Evolutionary conservation across 2,113 vertebrate genomes (phyloP).

Genomic region (Anthoscopus minutus): DNA sequence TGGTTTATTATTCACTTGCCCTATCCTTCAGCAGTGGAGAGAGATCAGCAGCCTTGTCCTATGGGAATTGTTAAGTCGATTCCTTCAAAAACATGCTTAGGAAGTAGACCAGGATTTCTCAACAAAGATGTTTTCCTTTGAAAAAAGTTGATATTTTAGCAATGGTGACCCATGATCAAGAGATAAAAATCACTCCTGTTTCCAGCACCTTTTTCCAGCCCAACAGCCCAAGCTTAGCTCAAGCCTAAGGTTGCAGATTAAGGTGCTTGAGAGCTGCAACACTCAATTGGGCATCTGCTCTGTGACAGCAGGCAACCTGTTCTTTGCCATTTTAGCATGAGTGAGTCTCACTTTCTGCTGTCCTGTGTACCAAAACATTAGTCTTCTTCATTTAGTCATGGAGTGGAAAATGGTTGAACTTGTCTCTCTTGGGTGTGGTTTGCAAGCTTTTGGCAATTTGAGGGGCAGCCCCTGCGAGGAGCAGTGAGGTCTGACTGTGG

Average conservation of each 20-base stretch:
- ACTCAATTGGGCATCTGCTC: not conserved
- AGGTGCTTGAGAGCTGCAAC: not conserved
- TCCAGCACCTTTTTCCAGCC: not conserved
- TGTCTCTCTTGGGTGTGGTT: not conserved
- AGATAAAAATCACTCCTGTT: not conserved
- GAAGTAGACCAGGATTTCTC: not conserved
- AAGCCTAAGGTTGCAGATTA: not conserved
- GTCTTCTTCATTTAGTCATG: not conserved
- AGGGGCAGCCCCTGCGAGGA: not conserved
- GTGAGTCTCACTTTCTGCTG: not conserved
- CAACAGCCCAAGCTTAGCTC: too few species aligned
- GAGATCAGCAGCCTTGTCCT: not conserved
- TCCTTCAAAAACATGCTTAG: not conserved
- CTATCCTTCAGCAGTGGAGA: not conserved
- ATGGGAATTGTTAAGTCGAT: not conserved
- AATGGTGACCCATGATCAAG: not conserved
- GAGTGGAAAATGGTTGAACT: not conserved
- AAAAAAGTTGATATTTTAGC: not conserved
- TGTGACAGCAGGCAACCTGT: not conserved
- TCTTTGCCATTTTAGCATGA: not conserved
- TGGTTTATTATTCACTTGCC: not conserved
- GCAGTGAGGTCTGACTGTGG: accelerated
- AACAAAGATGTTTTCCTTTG: not conserved
- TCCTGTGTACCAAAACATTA: not conserved
- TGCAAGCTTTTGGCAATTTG: not conserved